phyloP scores from a whole-genome alignment of 1,140 invertebrate genomes.

The Radopholus similis region DNA sequence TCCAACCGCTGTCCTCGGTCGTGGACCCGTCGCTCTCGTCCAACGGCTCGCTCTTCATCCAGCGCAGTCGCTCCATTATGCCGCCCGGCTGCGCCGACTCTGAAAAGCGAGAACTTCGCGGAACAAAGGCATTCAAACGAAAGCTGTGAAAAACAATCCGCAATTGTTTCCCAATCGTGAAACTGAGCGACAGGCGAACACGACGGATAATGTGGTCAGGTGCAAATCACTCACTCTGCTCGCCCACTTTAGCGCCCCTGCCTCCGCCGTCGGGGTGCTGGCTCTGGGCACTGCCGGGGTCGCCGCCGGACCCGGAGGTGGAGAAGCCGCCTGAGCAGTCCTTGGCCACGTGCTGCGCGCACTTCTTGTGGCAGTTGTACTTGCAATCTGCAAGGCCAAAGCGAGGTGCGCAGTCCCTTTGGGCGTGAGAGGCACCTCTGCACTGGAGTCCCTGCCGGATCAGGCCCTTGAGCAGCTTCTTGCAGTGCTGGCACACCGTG shows the following conservation, averaged over 20 bases:
- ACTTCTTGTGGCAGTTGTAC: slow-evolving; percentile 96
- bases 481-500: slow-evolving; percentile 90
- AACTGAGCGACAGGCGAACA: too few relatives aligned
- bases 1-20: slow-evolving; percentile 61
- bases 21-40: slow-evolving; percentile 41
- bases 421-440: slow-evolving; percentile 65
- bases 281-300: too few relatives aligned
- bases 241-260: slow-evolving; percentile 6
- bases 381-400: slow-evolving; percentile 75
- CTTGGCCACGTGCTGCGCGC: slow-evolving; percentile 82
- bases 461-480: slow-evolving; percentile 86
- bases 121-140: neutral
- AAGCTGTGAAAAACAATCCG: too few relatives aligned
- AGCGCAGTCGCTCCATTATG: slow-evolving; percentile 45
- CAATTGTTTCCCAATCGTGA: too few relatives aligned
- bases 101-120: neutral
- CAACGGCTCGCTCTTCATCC: slow-evolving; percentile 50
- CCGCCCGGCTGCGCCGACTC: slow-evolving; percentile 41
- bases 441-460: slow-evolving; percentile 96
- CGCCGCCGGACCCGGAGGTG: too few relatives aligned
- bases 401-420: neutral
- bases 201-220: too few relatives aligned
- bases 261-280: too few relatives aligned
- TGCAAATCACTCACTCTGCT: slow-evolving; percentile 55
- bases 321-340: slow-evolving; percentile 75